phyloP scores from a whole-genome alignment of 2,797 vertebrate genomes.

The Chelon auratus region DNA sequence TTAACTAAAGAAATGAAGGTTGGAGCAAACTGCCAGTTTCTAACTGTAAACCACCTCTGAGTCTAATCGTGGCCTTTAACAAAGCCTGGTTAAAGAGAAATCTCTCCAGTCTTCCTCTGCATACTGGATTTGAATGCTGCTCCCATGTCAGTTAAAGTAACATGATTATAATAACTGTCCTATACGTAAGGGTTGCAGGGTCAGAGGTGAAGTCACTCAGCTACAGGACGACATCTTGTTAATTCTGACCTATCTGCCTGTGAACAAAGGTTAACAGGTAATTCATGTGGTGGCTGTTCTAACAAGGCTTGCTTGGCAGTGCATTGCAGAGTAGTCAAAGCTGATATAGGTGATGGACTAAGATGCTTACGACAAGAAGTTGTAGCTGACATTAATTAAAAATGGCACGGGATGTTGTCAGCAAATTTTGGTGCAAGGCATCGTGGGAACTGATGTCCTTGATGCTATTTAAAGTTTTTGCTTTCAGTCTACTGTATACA shows the following conservation, averaged over 20 bases:
- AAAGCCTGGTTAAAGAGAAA: slow-evolving; percentile 21
- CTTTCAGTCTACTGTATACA: background rate
- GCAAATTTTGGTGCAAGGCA: slow-evolving; percentile 44
- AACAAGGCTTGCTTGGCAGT: slow-evolving; percentile 39
- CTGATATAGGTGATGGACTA: slow-evolving; percentile 55
- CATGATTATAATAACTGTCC: slow-evolving; percentile 9
- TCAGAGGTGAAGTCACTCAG: slow-evolving; percentile 25
- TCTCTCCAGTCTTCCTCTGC: slow-evolving; percentile 12
- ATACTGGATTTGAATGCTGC: slow-evolving; percentile 1
- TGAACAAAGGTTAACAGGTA: slow-evolving; percentile 51
- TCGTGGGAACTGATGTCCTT: slow-evolving; percentile 48
- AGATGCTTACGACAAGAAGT: slow-evolving; percentile 27
- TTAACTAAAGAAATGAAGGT: background rate
- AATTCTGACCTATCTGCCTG: slow-evolving; percentile 36
- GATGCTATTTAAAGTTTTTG: slow-evolving; percentile 10
- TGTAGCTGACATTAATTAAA: slow-evolving; percentile 45
- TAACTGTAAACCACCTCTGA: background rate
- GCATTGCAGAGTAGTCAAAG: slow-evolving; percentile 36
- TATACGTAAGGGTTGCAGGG: slow-evolving; percentile 15
- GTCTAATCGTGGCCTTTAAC: slow-evolving; percentile 13
- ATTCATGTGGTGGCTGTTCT: slow-evolving; percentile 27
- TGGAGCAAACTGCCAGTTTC: background rate
- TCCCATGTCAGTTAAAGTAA: slow-evolving; percentile 24
- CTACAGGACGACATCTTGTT: slow-evolving; percentile 19
- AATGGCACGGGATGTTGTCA: slow-evolving; percentile 37